Conservation (phyloP, 2,888 invertebrate species). For the Netelia melanura region DNA sequence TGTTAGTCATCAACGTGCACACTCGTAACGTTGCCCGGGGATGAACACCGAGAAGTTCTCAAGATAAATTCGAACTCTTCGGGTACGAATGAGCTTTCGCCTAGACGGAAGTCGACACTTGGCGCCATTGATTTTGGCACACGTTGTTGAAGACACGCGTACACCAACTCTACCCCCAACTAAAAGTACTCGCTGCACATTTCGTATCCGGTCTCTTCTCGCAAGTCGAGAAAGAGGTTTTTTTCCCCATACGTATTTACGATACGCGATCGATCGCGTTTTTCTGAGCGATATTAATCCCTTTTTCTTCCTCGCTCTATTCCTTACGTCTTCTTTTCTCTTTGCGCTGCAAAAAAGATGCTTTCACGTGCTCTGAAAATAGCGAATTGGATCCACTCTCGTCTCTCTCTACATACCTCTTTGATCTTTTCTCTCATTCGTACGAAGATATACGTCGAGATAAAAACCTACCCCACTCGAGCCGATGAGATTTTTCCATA, state of each 20-base stretch:
- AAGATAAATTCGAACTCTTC: background rate
- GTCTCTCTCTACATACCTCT: background rate
- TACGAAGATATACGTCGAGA: slow-evolving; percentile 9
- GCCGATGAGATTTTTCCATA: slow-evolving; percentile 15
- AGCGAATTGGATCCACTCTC: background rate
- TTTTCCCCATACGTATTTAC: background rate
- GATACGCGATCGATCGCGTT: background rate
- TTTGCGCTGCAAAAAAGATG: slow-evolving; percentile 20
- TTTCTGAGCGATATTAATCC: slow-evolving; percentile 12
- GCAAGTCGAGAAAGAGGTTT: background rate
- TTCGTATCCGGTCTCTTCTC: background rate
- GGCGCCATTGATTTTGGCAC: slow-evolving; percentile 39
- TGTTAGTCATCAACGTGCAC: background rate
- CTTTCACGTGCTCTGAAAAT: slow-evolving; percentile 4
- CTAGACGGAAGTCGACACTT: slow-evolving; percentile 50
- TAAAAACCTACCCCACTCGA: slow-evolving; percentile 12
- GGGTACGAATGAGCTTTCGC: slow-evolving; percentile 14
- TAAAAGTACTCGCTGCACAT: background rate
- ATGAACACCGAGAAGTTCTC: slow-evolving; percentile 23
- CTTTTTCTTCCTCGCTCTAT: background rate
- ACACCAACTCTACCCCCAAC: background rate
- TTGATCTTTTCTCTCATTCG: slow-evolving; percentile 10
- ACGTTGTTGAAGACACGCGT: background rate
- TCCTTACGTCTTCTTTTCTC: background rate
- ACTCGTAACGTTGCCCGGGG: background rate